A percentile compares a stretch with the other conserved stretches of the same genome.
phyloP scores from a whole-genome alignment of 2,113 vertebrate genomes.

The Parotia lawesii region DNA sequence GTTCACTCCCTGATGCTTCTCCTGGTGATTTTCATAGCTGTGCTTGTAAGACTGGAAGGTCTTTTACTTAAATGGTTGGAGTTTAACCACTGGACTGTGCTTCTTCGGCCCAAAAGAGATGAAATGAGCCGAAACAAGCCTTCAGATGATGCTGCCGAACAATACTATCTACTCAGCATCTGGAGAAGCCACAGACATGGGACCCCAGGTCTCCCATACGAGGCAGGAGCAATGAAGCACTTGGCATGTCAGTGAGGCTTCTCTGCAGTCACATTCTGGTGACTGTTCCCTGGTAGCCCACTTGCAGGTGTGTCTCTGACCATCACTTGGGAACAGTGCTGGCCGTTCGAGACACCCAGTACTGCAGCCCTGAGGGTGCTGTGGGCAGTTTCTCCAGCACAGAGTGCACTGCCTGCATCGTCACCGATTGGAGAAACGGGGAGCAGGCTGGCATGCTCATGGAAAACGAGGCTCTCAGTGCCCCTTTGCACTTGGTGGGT shows the following conservation, averaged over 20 bases:
- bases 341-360: rapidly evolving
- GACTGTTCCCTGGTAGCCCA: neutral
- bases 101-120: neutral
- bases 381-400: neutral
- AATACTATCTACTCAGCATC: neutral
- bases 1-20: neutral
- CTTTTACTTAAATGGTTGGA: neutral
- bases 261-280: neutral
- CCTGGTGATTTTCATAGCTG: neutral
- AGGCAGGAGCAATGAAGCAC: neutral
- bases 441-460: neutral
- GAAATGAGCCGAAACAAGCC: neutral
- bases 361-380: neutral
- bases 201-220: rapidly evolving
- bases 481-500: neutral
- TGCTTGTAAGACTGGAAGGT: neutral
- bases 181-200: neutral
- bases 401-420: neutral
- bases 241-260: neutral
- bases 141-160: neutral
- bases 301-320: neutral
- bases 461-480: neutral
- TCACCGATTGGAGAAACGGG: rapidly evolving
- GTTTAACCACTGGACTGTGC: neutral
- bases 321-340: rapidly evolving